Conservation (phyloP, 2,113 vertebrate genomes). For the Pipra filicauda region DNA sequence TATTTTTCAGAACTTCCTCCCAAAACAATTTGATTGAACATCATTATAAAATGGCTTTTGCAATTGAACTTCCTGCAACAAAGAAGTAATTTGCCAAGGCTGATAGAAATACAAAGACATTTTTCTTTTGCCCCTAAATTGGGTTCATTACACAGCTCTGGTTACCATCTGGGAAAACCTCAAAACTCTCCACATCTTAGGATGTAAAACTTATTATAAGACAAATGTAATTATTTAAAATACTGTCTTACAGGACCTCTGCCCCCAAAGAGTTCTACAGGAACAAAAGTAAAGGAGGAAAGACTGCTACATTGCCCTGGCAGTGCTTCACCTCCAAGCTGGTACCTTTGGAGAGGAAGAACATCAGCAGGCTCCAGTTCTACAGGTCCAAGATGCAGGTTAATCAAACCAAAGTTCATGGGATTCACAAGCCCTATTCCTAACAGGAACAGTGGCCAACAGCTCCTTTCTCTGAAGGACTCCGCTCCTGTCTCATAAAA, state of each 20-base stretch:
- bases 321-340: neutral
- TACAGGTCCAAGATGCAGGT: no score
- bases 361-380: neutral
- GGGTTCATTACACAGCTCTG: neutral
- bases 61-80: neutral
- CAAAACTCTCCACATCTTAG: neutral
- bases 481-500: neutral
- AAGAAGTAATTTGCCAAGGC: neutral
- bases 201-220: neutral
- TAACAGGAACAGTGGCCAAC: neutral
- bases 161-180: neutral
- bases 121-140: neutral
- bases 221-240: neutral
- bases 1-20: neutral
- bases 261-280: neutral
- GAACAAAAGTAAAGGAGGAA: neutral
- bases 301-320: neutral
- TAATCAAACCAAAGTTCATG: neutral
- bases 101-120: neutral
- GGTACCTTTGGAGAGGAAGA: neutral
- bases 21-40: neutral
- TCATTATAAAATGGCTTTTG: neutral
- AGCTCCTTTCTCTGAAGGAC: neutral
- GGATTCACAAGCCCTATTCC: neutral
- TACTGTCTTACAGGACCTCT: neutral